Conservation (phyloP, 35 echinoderm and acorn worm species). For the Diadema setosum region DNA sequence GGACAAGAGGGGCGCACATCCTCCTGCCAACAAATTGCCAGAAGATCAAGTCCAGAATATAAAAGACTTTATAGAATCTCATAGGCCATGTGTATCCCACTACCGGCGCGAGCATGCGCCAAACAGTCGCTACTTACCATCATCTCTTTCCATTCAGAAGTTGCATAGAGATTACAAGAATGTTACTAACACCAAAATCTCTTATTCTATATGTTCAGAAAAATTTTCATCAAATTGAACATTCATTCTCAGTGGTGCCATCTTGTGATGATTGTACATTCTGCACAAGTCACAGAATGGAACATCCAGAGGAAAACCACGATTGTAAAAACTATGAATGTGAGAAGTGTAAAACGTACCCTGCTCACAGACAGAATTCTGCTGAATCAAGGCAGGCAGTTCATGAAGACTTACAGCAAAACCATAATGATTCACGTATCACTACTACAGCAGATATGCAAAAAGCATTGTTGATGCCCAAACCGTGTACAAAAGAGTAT, state of each 20-base stretch:
- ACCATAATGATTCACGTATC: neutral
- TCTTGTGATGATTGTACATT: neutral
- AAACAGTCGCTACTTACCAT: neutral
- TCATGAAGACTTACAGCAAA: neutral
- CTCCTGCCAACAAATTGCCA: no score
- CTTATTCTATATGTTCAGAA: neutral
- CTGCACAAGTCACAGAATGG: neutral
- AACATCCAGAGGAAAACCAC: neutral
- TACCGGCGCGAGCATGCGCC: neutral
- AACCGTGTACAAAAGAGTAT: neutral
- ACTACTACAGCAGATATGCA: neutral
- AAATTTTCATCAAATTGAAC: neutral
- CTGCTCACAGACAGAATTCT: neutral
- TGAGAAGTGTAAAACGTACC: neutral
- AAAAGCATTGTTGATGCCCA: conserved; percentile 2
- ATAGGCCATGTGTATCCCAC: neutral
- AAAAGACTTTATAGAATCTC: neutral
- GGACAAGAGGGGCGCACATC: no score
- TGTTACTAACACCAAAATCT: neutral
- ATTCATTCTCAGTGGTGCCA: neutral
- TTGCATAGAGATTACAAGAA: neutral
- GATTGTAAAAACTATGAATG: neutral
- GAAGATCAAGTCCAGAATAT: neutral
- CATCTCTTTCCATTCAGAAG: neutral
- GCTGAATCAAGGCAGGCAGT: neutral